phyloP scores from a whole-genome alignment of 2,797 vertebrate genomes.

The Tamandua tetradactyla region DNA sequence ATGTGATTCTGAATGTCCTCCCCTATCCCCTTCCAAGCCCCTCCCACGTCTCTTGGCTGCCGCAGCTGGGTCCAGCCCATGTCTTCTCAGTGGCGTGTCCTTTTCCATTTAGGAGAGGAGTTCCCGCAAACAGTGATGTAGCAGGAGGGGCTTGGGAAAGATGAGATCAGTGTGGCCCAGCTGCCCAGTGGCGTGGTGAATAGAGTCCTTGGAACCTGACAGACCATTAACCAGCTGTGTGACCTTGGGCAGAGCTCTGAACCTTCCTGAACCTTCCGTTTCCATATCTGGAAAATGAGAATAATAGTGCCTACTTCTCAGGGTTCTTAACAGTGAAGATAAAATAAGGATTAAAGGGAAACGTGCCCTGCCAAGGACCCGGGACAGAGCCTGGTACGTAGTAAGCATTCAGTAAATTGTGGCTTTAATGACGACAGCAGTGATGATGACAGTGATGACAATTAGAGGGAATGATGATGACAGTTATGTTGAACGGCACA shows the following conservation, averaged over 20 bases:
- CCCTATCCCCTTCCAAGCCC: neutral
- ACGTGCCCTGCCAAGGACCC: neutral
- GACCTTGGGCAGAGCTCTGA: neutral
- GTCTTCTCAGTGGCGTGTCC: neutral
- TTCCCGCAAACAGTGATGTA: neutral
- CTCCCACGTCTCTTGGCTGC: neutral
- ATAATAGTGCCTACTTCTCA: neutral
- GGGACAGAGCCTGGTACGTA: neutral
- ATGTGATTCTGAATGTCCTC: neutral
- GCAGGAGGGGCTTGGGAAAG: neutral
- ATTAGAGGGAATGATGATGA: neutral
- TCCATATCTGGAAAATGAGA: slow-evolving; percentile 11
- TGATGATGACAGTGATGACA: neutral
- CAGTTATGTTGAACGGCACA: neutral
- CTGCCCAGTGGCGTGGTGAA: neutral
- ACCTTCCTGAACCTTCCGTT: neutral
- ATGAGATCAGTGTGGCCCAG: slow-evolving; percentile 40
- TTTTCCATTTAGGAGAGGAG: neutral
- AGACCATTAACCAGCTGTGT: neutral
- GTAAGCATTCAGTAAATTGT: neutral
- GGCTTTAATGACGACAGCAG: neutral
- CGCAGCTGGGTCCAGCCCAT: neutral
- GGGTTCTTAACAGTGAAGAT: neutral
- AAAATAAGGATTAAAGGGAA: neutral
- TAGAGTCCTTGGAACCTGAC: slow-evolving; percentile 5